phyloP scores from a whole-genome alignment of 23 tunicate genomes.

The Ciona savignyi region DNA sequence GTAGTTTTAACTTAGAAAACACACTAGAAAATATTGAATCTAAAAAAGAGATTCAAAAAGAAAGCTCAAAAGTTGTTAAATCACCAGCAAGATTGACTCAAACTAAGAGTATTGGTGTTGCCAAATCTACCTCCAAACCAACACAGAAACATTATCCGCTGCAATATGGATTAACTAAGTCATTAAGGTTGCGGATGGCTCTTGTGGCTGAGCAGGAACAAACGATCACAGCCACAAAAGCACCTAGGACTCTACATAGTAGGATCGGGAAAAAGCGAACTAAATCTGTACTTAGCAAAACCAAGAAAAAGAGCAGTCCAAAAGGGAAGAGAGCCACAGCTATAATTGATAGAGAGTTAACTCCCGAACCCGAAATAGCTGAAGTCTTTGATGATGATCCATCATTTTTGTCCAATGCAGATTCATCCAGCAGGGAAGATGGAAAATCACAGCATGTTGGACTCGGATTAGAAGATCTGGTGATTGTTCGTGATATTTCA shows the following conservation, averaged over 20 bases:
- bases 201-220: background rate
- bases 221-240: background rate
- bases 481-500: constrained; percentile 5
- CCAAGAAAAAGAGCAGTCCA: background rate
- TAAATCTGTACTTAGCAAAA: background rate
- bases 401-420: background rate
- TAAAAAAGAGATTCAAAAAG: background rate
- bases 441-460: background rate
- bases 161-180: constrained; percentile 46
- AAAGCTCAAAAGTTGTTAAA: background rate
- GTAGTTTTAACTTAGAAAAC: background rate
- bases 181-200: constrained; percentile 13
- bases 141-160: constrained; percentile 17
- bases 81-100: background rate
- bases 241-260: background rate
- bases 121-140: background rate
- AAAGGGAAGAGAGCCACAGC: background rate
- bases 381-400: background rate
- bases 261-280: background rate
- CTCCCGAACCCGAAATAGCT: background rate
- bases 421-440: constrained; percentile 1
- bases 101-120: background rate
- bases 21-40: background rate
- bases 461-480: background rate
- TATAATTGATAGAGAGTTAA: background rate